phyloP scores from a whole-genome alignment of 2,113 vertebrate species.

The Lophura nycthemera region DNA sequence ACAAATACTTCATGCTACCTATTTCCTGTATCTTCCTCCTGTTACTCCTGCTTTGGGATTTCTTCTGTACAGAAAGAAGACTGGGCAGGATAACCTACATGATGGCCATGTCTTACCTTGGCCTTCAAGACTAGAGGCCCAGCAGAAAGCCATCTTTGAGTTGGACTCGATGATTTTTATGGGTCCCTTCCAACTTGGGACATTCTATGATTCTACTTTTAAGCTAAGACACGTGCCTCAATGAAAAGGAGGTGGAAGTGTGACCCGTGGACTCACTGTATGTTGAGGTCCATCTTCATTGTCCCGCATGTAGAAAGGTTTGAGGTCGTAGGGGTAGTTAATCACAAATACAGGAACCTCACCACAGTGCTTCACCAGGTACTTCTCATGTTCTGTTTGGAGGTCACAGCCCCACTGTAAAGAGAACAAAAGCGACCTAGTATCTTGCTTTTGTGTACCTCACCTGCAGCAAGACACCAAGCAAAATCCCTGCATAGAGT shows the following conservation, averaged over 20 bases:
- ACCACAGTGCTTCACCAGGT: constrained; percentile 92
- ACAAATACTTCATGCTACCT: neutral
- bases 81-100: neutral
- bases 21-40: neutral
- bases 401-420: constrained; percentile 94
- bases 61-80: neutral
- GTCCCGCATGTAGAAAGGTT: constrained; percentile 96
- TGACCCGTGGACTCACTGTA: constrained; percentile 82
- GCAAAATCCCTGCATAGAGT: neutral
- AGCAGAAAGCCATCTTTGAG: neutral
- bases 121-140: neutral
- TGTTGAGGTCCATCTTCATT: constrained; percentile 85
- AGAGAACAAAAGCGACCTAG: neutral
- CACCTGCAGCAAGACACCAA: neutral
- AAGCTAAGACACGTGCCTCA: neutral
- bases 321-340: constrained; percentile 91
- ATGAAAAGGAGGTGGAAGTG: neutral
- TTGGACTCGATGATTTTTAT: too few species aligned
- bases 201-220: neutral
- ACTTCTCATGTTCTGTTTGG: constrained; percentile 93
- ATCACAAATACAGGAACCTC: constrained; percentile 90
- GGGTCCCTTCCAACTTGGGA: too few species aligned
- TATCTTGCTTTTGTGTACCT: neutral
- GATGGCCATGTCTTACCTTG: neutral
- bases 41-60: neutral